phyloP scores from a whole-genome alignment of 2,888 invertebrate species.

The Actias luna region DNA sequence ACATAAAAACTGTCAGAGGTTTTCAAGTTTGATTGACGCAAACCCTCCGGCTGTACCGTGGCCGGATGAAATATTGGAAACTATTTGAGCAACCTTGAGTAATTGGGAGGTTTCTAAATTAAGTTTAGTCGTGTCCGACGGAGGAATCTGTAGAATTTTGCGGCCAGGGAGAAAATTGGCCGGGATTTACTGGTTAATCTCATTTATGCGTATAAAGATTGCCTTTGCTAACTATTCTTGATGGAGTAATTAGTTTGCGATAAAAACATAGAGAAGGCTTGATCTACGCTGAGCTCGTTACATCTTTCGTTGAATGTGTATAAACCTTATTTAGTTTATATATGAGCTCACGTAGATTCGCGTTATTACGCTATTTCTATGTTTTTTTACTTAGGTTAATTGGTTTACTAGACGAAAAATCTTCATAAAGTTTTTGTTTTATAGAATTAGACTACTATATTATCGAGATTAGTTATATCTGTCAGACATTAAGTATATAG shows the following conservation, averaged over 20 bases:
- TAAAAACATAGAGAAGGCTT: background rate
- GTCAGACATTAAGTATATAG: no score
- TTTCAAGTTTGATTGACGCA: background rate
- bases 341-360: background rate
- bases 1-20: background rate
- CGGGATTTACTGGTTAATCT: background rate
- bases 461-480: no score
- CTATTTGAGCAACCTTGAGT: background rate
- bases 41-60: background rate
- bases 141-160: conserved; percentile 5
- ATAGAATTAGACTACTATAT: no score
- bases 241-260: background rate
- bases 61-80: background rate
- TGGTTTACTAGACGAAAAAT: no score
- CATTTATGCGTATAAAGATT: conserved; percentile 1
- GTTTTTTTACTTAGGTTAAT: no score
- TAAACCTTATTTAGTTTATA: background rate
- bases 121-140: background rate
- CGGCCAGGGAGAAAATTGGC: conserved; percentile 3
- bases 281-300: background rate
- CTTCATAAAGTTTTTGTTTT: no score
- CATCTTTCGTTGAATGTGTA: background rate
- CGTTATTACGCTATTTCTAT: no score
- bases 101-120: conserved; percentile 4
- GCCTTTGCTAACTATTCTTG: background rate